phyloP scores from a whole-genome alignment of 2,888 invertebrate genomes.

The Leucophora obtusa region DNA sequence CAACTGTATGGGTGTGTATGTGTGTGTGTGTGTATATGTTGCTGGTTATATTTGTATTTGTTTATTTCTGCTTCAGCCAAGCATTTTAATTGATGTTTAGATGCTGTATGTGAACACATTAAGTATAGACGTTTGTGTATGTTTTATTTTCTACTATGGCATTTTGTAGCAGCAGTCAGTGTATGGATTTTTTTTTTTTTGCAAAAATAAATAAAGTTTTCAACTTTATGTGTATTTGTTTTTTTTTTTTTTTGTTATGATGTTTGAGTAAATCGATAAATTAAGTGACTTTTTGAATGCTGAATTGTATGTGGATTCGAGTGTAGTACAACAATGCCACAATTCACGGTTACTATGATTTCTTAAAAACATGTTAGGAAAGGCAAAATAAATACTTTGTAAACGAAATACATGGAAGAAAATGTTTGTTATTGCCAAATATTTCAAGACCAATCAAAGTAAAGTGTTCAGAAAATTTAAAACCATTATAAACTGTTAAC shows the following conservation, averaged over 20 bases:
- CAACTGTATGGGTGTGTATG: background rate
- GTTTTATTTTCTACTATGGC: background rate
- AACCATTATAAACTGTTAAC: too few species aligned
- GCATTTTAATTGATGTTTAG: slow-evolving; percentile 62
- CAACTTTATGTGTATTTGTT: background rate
- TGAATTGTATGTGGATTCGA: slow-evolving; percentile 7
- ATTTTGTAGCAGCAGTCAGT: background rate
- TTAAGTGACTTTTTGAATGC: slow-evolving; percentile 59
- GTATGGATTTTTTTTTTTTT: background rate
- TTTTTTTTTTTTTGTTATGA: slow-evolving; percentile 34
- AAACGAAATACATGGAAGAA: too few species aligned
- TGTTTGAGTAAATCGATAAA: slow-evolving; percentile 58
- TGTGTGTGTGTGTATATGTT: slow-evolving; percentile 5
- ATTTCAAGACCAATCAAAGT: too few species aligned
- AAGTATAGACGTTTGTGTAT: background rate
- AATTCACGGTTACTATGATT: too few species aligned
- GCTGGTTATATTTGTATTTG: slow-evolving; percentile 39
- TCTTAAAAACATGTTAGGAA: too few species aligned
- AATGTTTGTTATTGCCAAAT: too few species aligned
- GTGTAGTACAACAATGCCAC: background rate
- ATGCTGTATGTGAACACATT: slow-evolving; percentile 5
- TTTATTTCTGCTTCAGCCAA: slow-evolving; percentile 47
- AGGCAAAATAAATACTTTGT: too few species aligned
- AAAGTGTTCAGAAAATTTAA: too few species aligned
- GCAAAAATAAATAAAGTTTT: background rate